A percentile compares a stretch with the other conserved stretches of the same genome.
phyloP scores from a whole-genome alignment of 2,888 invertebrate genomes.

The Pelosia muscerda region DNA sequence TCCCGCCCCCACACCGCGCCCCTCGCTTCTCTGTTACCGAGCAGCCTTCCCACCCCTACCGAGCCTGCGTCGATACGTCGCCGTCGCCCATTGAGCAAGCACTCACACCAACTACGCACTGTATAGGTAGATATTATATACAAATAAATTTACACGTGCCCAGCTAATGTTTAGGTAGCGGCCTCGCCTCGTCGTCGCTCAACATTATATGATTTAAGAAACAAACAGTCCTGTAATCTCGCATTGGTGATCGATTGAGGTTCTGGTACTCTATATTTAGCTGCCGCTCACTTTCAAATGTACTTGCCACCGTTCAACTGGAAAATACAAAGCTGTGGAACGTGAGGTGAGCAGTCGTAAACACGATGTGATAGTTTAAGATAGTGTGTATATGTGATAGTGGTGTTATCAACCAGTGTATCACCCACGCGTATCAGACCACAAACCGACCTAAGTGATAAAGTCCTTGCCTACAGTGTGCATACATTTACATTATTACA shows the following conservation, averaged over 20 bases:
- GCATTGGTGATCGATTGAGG: constrained; percentile 49
- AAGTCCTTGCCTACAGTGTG: constrained; percentile 61
- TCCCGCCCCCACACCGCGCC: constrained; percentile 37
- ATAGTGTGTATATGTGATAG: no score
- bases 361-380: constrained; percentile 34
- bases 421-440: constrained; percentile 65
- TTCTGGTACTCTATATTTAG: constrained; percentile 46
- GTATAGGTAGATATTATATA: constrained; percentile 26
- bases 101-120: constrained; percentile 51
- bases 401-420: constrained; percentile 63
- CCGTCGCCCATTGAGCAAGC: constrained; percentile 71
- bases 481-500: constrained; percentile 39
- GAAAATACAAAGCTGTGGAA: constrained; percentile 41
- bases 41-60: constrained; percentile 42
- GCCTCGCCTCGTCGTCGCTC: constrained; percentile 24
- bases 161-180: constrained; percentile 44
- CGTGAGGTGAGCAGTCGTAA: constrained; percentile 31
- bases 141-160: constrained; percentile 53
- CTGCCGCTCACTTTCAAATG: constrained; percentile 25
- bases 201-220: constrained; percentile 44
- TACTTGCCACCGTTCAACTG: constrained; percentile 28
- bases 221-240: constrained; percentile 50
- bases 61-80: constrained; percentile 62
- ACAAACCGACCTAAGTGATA: constrained; percentile 63
- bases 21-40: constrained; percentile 32